Conservation (phyloP, 2,113 vertebrate genomes). For the Neodon shergylaensis region DNA sequence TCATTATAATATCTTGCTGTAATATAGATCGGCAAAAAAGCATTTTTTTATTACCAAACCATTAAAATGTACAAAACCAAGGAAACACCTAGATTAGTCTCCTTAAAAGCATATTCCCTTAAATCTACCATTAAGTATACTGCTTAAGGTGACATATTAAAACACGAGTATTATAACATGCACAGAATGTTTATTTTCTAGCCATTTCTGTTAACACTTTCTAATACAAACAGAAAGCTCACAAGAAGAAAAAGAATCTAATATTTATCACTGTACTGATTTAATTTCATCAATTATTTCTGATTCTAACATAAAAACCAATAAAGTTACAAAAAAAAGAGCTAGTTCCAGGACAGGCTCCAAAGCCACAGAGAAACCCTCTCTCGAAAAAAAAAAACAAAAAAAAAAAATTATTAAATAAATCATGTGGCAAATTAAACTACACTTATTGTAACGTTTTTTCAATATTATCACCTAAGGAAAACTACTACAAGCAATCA, state of each 20-base stretch:
- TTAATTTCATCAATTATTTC: constrained; percentile 32
- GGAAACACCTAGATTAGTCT: constrained; percentile 69
- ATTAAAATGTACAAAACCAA: constrained; percentile 49
- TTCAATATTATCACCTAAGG: background rate
- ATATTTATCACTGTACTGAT: background rate
- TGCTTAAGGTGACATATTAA: constrained; percentile 61
- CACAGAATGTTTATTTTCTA: constrained; percentile 33
- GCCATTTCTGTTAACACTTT: constrained; percentile 10
- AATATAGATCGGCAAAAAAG: constrained; percentile 31
- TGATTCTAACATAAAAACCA: constrained; percentile 55
- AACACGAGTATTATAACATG: constrained; percentile 60
- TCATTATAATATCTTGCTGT: constrained; percentile 37
- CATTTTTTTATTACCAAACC: background rate
- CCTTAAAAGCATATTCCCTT: constrained; percentile 14
- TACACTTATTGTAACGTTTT: background rate
- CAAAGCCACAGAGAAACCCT: no score
- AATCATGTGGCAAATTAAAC: constrained; percentile 1
- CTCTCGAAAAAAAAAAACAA: no score
- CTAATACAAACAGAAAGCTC: background rate
- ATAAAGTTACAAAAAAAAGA: constrained; percentile 29
- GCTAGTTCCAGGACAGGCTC: no score
- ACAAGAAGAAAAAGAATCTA: background rate
- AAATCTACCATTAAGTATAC: constrained; percentile 53
- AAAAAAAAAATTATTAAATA: constrained; percentile 28
- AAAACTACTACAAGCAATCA: background rate